Evolutionary conservation across 2,797 vertebrate species (phyloP).

Genomic region (Petrocephalus sullivani): DNA sequence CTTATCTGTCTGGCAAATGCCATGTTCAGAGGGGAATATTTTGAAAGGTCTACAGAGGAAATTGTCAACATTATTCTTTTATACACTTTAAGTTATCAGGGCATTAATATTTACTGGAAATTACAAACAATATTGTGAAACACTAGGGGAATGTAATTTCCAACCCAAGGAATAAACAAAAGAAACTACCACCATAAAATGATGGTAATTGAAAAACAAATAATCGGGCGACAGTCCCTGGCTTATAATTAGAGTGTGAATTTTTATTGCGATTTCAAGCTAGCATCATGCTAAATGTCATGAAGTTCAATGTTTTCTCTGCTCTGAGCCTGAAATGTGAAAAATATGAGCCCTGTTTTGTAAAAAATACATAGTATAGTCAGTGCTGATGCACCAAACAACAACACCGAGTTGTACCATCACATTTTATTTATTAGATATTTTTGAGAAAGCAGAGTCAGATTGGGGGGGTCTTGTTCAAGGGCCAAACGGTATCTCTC

Average conservation of each 20-base stretch:
- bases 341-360: neutral
- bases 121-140: neutral
- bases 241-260: neutral
- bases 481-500: neutral
- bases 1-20: constrained; percentile 25
- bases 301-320: neutral
- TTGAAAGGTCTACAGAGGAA: neutral
- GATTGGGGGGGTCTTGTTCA: neutral
- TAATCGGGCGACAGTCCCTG: neutral
- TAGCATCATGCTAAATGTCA: neutral
- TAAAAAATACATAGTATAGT: neutral
- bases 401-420: neutral
- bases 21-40: constrained; percentile 24
- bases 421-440: neutral
- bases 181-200: neutral
- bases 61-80: constrained; percentile 6
- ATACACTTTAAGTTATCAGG: constrained; percentile 12
- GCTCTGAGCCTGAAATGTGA: neutral
- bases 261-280: neutral
- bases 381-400: neutral
- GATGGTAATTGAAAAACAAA: neutral
- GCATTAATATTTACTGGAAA: constrained; percentile 8
- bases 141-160: constrained; percentile 1
- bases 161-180: neutral
- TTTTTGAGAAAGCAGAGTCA: neutral